These are phyloP conservation scores for Phalera bucephala DNA, from an alignment of 2,888 invertebrate species.

Conservation along the genomic window DNA sequence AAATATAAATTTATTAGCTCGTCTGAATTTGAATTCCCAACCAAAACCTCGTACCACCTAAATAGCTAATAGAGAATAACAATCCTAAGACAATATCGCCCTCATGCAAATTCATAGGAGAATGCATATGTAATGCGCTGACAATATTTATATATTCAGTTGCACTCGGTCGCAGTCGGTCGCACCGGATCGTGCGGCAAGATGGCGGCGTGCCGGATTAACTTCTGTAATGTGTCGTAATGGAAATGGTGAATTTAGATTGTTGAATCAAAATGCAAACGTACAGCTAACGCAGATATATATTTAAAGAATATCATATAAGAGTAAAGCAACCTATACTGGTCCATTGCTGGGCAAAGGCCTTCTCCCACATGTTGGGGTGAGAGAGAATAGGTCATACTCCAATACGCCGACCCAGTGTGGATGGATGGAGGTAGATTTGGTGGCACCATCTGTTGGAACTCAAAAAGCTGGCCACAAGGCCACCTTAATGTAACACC, in stretches of 20 bases:
- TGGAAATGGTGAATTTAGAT: neutral
- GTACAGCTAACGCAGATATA: too few species aligned
- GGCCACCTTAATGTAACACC: too few species aligned
- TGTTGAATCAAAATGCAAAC: neutral
- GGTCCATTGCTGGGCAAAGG: too few species aligned
- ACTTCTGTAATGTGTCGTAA: neutral
- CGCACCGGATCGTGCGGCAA: too few species aligned
- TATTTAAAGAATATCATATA: too few species aligned
- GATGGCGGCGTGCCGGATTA: neutral
- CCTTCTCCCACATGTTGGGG: too few species aligned
- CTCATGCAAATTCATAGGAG: conserved; percentile 3
- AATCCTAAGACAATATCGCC: neutral
- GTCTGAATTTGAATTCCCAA: conserved; percentile 6
- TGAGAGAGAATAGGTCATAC: too few species aligned
- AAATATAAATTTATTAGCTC: conserved; percentile 7
- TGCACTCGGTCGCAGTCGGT: neutral
- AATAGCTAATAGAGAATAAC: neutral
- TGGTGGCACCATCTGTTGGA: too few species aligned
- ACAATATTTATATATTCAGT: conserved; percentile 3
- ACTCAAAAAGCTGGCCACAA: too few species aligned
- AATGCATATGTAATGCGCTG: conserved; percentile 1
- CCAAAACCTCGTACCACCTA: neutral
- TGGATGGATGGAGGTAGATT: too few species aligned
- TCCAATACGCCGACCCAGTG: too few species aligned
- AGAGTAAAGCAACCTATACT: too few species aligned